Conservation (phyloP, 2,113 vertebrate species). For the Apus apus region DNA sequence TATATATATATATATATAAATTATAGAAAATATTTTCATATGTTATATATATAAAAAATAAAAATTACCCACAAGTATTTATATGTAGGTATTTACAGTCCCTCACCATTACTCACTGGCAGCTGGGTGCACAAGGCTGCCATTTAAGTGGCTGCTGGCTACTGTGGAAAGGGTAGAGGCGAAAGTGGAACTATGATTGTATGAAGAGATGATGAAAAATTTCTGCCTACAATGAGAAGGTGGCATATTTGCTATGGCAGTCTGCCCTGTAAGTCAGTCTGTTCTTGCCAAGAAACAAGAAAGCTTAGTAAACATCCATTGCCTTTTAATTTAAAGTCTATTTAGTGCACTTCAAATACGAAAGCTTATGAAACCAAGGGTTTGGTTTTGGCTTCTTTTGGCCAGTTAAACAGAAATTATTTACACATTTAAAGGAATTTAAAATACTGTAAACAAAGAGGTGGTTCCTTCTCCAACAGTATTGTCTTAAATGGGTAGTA, state of each 20-base stretch:
- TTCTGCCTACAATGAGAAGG: not conserved
- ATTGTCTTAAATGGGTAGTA: not conserved
- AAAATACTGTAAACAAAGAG: not conserved
- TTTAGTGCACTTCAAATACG: constrained; percentile 39
- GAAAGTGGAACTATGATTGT: not conserved
- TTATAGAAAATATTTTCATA: not conserved
- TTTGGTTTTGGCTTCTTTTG: constrained; percentile 27
- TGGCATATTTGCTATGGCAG: not conserved
- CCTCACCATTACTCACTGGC: not conserved
- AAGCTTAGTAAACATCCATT: not conserved
- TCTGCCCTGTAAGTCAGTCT: not conserved
- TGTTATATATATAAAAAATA: not conserved
- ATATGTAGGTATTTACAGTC: not conserved
- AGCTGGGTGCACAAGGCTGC: not conserved
- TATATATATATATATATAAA: not conserved
- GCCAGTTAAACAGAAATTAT: not conserved
- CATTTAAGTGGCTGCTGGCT: not conserved
- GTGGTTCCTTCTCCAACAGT: not conserved
- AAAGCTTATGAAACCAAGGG: constrained; percentile 26
- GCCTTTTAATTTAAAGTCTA: constrained; percentile 40
- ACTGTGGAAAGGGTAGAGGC: not conserved
- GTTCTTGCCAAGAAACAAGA: not conserved
- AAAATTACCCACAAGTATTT: not conserved
- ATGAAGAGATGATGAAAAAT: not conserved
- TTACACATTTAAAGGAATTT: not conserved